phyloP scores from a whole-genome alignment of 92 coral and sea anemone species.

The Hydrozoanthus gracilis region DNA sequence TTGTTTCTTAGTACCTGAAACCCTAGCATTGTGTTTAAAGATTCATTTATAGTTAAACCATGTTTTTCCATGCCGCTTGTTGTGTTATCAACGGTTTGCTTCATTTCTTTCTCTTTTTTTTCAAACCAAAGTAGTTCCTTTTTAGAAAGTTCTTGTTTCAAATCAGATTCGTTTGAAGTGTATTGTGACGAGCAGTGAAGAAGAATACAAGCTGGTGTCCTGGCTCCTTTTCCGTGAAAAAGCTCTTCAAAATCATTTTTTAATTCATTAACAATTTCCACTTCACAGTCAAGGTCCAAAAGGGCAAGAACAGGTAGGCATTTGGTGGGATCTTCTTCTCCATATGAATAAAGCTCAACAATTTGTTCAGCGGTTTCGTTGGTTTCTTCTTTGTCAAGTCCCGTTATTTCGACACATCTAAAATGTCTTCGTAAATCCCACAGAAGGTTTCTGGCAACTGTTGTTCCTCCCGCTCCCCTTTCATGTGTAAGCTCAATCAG shows the following conservation, averaged over 20 bases:
- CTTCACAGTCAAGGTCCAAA: constrained; percentile 36
- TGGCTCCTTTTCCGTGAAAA: constrained; percentile 38
- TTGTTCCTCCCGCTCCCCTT: constrained; percentile 67
- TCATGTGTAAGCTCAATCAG: constrained; percentile 50
- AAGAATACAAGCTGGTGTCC: constrained; percentile 51
- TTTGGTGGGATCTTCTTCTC: constrained; percentile 31
- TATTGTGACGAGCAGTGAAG: constrained; percentile 42
- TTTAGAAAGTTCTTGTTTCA: constrained; percentile 45
- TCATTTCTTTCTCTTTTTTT: constrained; percentile 34
- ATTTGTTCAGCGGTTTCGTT: constrained; percentile 39
- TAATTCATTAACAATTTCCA: constrained; percentile 28
- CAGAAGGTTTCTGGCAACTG: constrained; percentile 57
- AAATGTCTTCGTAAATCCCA: constrained; percentile 61
- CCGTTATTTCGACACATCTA: constrained; percentile 43
- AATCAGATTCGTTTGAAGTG: constrained; percentile 31
- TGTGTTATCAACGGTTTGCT: not conserved
- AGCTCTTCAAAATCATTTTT: constrained; percentile 43
- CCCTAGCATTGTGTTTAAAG: constrained; percentile 47
- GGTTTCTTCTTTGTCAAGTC: constrained; percentile 37
- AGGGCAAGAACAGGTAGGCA: constrained; percentile 38
- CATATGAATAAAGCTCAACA: constrained; percentile 28
- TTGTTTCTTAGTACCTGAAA: constrained; percentile 49
- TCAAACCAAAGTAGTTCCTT: constrained; percentile 45
- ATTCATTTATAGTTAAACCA: not conserved
- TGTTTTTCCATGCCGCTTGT: not conserved